These are phyloP conservation scores for Athripsodes cinereus DNA, from an alignment of 2,888 invertebrate genomes.

Conservation along the genomic window DNA sequence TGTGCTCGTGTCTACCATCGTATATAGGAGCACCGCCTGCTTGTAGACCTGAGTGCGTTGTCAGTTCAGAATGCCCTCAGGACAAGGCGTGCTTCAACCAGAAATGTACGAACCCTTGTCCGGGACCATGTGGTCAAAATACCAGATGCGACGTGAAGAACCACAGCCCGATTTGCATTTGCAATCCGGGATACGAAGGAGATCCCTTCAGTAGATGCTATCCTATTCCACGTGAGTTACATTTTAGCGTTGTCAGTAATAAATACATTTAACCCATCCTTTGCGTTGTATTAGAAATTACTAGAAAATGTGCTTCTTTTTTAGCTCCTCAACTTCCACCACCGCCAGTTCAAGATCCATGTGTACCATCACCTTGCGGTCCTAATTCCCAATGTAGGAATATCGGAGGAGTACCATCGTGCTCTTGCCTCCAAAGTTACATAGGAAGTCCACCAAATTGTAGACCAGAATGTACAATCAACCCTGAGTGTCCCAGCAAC, in stretches of 20 bases:
- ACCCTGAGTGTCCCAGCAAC: constrained; percentile 66
- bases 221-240: constrained; percentile 29
- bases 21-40: constrained; percentile 72
- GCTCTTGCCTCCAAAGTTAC: constrained; percentile 60
- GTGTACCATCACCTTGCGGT: constrained; percentile 59
- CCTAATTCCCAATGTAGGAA: constrained; percentile 46
- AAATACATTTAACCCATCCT: no score
- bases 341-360: constrained; percentile 42
- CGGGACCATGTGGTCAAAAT: constrained; percentile 71
- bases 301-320: constrained; percentile 28
- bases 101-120: constrained; percentile 74
- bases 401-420: constrained; percentile 50
- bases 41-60: constrained; percentile 75
- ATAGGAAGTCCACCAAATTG: constrained; percentile 67
- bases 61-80: constrained; percentile 70
- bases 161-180: constrained; percentile 78
- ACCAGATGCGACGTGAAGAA: constrained; percentile 75
- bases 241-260: no score
- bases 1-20: constrained; percentile 65
- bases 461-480: constrained; percentile 64
- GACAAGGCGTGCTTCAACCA: constrained; percentile 70
- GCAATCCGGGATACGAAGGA: constrained; percentile 66
- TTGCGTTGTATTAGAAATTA: neutral
- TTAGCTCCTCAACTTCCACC: constrained; percentile 44
- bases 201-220: constrained; percentile 62